Evolutionary conservation across 1,140 invertebrate genomes (phyloP), one percentile per base, ranked within the genome.

Genomic region (Drosophila equinoxialis): DNA sequence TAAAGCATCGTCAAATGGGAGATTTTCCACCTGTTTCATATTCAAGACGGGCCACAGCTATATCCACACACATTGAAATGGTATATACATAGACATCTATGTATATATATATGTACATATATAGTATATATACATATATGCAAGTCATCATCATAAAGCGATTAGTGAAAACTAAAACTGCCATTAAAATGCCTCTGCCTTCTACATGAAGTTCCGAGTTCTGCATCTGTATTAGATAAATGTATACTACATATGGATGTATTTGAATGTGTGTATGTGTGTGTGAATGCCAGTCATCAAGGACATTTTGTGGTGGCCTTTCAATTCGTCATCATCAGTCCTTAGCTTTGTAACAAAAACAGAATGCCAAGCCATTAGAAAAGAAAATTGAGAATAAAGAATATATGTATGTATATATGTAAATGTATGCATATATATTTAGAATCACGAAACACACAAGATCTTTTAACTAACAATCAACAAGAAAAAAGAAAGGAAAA

Each of bases 81-180:
- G 2, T 51, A 23, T 51, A 51, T 20, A 48, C 8, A 13, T 8
- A 45, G 8, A 8, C 14, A 48, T 5, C 14, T 48, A 7, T 20
- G 3, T 23, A 26, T 26, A 26, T 4, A 26, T 26, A 3, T 48
- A 20, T 8, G 10, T 6, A 48, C 10, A 20, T 48, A 48, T 48
- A 17, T 8, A 17, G 2, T 20, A 13, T 51, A 11, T 51, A 51
- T 11, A 20, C 20, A 23, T 23, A 68, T 51, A 61, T 70, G 6
- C 61, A 68, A 85, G 81, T 85, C 81, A 85, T 85, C 81, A 84
- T 84, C 81, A 84, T 84, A 84, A 84, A 85, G 77, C 81, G 77
- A 84, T 84, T 84, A 84, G 81, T 70, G 69, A 67, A 67, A 84
- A 84, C 81, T 84, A 81, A 84, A 84, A 84, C 73, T 85, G 81